Evolutionary conservation across 2,888 invertebrate species (phyloP).

Genomic region (Galeruca laticollis): DNA sequence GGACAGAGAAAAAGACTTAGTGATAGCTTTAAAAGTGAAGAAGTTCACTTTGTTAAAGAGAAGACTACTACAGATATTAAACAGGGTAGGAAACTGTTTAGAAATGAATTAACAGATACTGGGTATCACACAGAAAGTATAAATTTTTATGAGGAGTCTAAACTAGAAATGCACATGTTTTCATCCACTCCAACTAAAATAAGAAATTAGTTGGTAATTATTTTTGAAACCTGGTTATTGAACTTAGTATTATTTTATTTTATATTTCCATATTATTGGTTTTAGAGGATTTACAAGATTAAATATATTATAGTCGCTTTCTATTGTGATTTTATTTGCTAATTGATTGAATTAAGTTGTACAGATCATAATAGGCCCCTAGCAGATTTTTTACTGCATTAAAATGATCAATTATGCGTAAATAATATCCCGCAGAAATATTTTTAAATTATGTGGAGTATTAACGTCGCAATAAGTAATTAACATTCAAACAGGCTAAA

Average conservation of each 20-base stretch:
- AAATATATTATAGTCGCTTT: no score
- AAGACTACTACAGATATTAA: constrained; percentile 32
- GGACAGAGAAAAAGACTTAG: constrained; percentile 65
- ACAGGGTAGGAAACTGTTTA: constrained; percentile 50
- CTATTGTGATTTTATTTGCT: not conserved
- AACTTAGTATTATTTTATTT: constrained; percentile 21
- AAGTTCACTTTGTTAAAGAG: constrained; percentile 40
- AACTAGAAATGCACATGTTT: constrained; percentile 54
- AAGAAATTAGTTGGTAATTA: constrained; percentile 7
- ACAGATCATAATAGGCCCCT: no score
- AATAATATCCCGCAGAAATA: no score
- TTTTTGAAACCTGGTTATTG: constrained; percentile 4
- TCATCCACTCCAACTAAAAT: constrained; percentile 63
- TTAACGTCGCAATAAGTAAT: no score
- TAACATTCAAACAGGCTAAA: no score
- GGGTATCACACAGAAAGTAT: constrained; percentile 60
- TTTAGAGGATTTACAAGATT: not conserved
- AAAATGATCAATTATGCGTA: no score
- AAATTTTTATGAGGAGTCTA: constrained; percentile 48
- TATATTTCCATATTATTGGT: not conserved
- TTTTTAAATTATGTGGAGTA: no score
- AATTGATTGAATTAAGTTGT: no score
- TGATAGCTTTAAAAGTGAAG: constrained; percentile 62
- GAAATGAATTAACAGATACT: constrained; percentile 56
- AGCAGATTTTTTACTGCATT: no score